Evolutionary conservation across 2,113 vertebrate genomes (phyloP).

Genomic region (Mesembrinibis cayennensis): DNA sequence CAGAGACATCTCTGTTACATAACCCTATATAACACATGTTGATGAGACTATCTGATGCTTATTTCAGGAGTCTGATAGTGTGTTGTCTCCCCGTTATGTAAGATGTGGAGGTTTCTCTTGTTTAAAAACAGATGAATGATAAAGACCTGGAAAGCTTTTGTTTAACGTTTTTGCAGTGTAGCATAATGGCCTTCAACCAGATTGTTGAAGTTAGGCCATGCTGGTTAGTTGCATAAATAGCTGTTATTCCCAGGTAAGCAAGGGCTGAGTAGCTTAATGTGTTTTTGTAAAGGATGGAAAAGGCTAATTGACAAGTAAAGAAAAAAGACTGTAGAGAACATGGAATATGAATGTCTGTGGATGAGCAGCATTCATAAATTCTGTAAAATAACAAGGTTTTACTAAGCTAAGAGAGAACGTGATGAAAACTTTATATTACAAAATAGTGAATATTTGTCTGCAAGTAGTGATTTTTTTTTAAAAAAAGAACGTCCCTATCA

Average conservation of each 20-base stretch:
- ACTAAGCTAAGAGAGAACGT: neutral
- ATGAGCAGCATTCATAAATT: neutral
- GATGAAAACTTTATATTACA: neutral
- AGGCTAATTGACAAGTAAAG: conserved; percentile 18
- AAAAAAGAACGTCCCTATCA: neutral
- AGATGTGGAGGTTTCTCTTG: neutral
- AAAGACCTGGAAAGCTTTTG: conserved; percentile 28
- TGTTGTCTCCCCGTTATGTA: conserved; percentile 2
- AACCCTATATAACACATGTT: neutral
- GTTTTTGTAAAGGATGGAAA: neutral
- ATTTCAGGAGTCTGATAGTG: neutral
- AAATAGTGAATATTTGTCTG: neutral
- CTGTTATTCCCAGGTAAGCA: neutral
- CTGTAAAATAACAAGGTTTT: neutral
- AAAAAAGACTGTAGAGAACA: neutral
- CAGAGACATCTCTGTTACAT: neutral
- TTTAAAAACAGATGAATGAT: conserved; percentile 17
- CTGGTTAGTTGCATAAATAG: conserved; percentile 9
- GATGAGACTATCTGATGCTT: conserved; percentile 28
- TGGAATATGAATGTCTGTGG: neutral
- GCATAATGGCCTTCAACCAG: neutral
- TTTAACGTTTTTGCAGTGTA: conserved; percentile 14
- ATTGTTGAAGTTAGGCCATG: neutral
- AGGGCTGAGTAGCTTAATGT: neutral
- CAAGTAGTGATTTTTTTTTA: neutral